A percentile compares a stretch with the other conserved stretches of the same genome.
Conservation (phyloP, 2,888 invertebrate species). For the Phalangium opilio region DNA sequence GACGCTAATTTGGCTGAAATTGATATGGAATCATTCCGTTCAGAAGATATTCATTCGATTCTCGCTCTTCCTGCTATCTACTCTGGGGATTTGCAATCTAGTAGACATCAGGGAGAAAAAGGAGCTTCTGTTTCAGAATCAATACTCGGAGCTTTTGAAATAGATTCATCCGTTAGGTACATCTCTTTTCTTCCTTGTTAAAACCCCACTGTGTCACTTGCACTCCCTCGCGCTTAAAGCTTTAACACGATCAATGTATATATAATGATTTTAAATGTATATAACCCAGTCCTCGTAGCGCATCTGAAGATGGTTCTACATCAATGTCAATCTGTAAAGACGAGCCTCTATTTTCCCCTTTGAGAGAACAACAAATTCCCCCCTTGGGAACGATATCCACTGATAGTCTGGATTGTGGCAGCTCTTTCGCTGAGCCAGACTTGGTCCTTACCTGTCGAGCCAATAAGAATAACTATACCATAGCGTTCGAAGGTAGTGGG, state of each 20-base stretch:
- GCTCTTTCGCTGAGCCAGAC: slow-evolving; percentile 60
- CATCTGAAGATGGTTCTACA: slow-evolving; percentile 12
- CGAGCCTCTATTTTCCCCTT: slow-evolving; percentile 64
- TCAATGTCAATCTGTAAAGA: slow-evolving; percentile 17
- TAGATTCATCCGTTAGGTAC: slow-evolving; percentile 14
- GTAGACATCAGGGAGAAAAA: slow-evolving; percentile 53
- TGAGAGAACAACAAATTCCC: slow-evolving; percentile 46
- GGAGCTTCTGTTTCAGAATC: slow-evolving; percentile 67
- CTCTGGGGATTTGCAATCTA: slow-evolving; percentile 21
- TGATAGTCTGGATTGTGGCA: slow-evolving; percentile 69
- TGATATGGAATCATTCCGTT: slow-evolving; percentile 84
- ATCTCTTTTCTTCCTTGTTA: neutral
- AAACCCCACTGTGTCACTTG: neutral
- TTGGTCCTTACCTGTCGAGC: slow-evolving; percentile 79
- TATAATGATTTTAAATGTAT: neutral
- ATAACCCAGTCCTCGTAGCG: slow-evolving; percentile 12
- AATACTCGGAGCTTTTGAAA: slow-evolving; percentile 43
- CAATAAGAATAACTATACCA: slow-evolving; percentile 86
- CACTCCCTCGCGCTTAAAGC: too few relatives aligned
- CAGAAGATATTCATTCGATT: slow-evolving; percentile 53
- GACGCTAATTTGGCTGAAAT: slow-evolving; percentile 87
- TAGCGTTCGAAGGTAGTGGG: slow-evolving; percentile 64
- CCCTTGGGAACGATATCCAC: slow-evolving; percentile 53
- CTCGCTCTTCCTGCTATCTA: slow-evolving; percentile 38
- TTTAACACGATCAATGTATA: neutral